These are phyloP conservation scores for Etheostoma spectabile DNA, from an alignment of 2,113 vertebrate genomes.

Conservation along the genomic window DNA sequence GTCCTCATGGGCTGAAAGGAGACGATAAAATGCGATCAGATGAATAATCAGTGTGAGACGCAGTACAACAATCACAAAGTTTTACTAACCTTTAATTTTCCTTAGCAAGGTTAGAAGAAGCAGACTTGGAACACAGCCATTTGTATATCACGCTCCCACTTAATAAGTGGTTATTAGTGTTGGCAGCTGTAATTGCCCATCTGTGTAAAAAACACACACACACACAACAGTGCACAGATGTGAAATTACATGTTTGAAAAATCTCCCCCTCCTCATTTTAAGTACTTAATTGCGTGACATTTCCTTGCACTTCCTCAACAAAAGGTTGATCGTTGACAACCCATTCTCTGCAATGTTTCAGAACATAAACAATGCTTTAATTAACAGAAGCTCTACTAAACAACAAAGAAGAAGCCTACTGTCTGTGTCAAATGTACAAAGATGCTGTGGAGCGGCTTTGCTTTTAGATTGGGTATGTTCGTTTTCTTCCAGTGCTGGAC, in stretches of 20 bases:
- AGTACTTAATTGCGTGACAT: slow-evolving; percentile 50
- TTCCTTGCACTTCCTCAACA: slow-evolving; percentile 29
- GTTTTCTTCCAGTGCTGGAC: not conserved
- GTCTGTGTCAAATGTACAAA: not conserved
- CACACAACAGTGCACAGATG: not conserved
- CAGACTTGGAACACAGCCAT: slow-evolving; percentile 28
- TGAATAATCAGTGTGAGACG: slow-evolving; percentile 5
- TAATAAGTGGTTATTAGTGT: slow-evolving; percentile 37
- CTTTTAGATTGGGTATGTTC: not conserved
- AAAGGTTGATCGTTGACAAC: slow-evolving; percentile 41
- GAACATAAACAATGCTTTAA: slow-evolving; percentile 55
- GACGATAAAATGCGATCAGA: slow-evolving; percentile 1
- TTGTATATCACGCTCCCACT: slow-evolving; percentile 9
- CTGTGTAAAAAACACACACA: slow-evolving; percentile 23
- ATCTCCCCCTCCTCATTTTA: slow-evolving; percentile 10
- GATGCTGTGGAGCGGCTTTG: not conserved
- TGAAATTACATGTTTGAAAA: slow-evolving; percentile 27
- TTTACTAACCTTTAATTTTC: slow-evolving; percentile 21
- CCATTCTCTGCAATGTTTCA: not conserved
- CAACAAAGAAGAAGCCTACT: slow-evolving; percentile 17
- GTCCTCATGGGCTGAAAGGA: slow-evolving; percentile 14
- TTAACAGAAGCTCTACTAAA: slow-evolving; percentile 46
- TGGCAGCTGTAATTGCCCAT: slow-evolving; percentile 49
- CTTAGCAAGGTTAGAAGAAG: slow-evolving; percentile 7
- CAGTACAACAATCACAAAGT: not conserved